These are phyloP conservation scores for Paelopatides confundens DNA, from an alignment of 53 echinoderm and acorn worm genomes.

Conservation along the genomic window DNA sequence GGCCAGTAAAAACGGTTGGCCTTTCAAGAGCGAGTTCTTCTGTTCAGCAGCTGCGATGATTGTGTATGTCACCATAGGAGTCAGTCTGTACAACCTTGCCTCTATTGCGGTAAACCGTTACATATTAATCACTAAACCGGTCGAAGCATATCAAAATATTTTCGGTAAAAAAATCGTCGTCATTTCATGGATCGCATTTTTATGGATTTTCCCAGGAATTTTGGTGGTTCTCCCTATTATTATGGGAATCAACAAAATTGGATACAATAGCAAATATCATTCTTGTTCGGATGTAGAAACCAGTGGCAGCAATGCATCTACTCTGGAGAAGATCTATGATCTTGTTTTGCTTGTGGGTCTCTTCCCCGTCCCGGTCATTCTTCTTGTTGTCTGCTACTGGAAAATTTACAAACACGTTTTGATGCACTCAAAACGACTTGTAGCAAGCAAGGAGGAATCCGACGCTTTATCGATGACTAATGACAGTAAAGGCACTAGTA, in stretches of 20 bases:
- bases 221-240: slow-evolving; percentile 1
- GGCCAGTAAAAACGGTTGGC: not conserved
- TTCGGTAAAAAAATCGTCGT: slow-evolving; percentile 26
- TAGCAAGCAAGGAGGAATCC: slow-evolving; percentile 27
- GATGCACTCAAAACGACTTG: slow-evolving; percentile 6
- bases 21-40: slow-evolving; percentile 18
- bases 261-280: slow-evolving; percentile 35
- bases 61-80: slow-evolving; percentile 33
- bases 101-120: slow-evolving; percentile 69
- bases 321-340: slow-evolving; percentile 39
- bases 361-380: slow-evolving; percentile 14
- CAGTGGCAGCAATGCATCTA: not conserved
- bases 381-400: slow-evolving; percentile 36
- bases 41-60: slow-evolving; percentile 4
- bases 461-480: slow-evolving; percentile 32
- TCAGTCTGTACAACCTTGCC: slow-evolving; percentile 60
- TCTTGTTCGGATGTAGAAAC: slow-evolving; percentile 13
- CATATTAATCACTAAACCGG: slow-evolving; percentile 64
- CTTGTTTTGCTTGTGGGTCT: not conserved
- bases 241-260: slow-evolving; percentile 9
- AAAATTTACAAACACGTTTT: slow-evolving; percentile 50
- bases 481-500: slow-evolving; percentile 1
- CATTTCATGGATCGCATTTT: not conserved
- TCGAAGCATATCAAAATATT: slow-evolving; percentile 9
- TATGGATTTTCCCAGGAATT: slow-evolving; percentile 7